Conservation (phyloP, 2,113 vertebrate species). For the Lepidothrix coronata region DNA sequence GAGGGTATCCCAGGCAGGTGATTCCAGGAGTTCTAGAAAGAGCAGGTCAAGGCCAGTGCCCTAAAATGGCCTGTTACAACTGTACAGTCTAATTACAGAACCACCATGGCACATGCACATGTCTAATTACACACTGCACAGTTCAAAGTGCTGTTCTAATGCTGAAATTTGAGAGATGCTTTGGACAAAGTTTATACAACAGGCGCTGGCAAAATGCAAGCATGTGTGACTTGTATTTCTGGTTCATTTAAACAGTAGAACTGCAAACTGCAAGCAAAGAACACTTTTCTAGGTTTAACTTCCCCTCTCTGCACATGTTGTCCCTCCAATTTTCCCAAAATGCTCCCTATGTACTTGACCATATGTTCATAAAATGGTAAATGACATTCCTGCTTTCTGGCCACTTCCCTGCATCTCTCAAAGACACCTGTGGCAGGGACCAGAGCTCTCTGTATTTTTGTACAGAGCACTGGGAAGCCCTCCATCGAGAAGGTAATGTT, state of each 20-base stretch:
- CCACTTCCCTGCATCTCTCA: neutral
- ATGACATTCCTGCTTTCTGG: neutral
- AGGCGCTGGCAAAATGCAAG: neutral
- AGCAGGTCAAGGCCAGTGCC: neutral
- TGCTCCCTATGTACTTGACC: neutral
- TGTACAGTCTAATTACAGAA: neutral
- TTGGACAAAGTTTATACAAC: neutral
- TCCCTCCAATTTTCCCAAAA: neutral
- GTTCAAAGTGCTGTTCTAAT: neutral
- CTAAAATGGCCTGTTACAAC: neutral
- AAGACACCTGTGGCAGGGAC: neutral
- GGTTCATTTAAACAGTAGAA: neutral
- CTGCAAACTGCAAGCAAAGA: neutral
- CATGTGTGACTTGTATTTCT: neutral
- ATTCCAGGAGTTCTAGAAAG: neutral
- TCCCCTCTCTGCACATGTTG: neutral
- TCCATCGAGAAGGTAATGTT: neutral
- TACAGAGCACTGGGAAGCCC: neutral
- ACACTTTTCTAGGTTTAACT: neutral
- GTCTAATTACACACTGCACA: neutral
- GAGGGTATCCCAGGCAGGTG: neutral
- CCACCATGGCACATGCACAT: fast-evolving
- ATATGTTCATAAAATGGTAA: neutral
- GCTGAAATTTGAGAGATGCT: neutral
- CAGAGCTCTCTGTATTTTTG: neutral